phyloP scores from a whole-genome alignment of 2,797 vertebrate species.

The Sebastes paucispinis region DNA sequence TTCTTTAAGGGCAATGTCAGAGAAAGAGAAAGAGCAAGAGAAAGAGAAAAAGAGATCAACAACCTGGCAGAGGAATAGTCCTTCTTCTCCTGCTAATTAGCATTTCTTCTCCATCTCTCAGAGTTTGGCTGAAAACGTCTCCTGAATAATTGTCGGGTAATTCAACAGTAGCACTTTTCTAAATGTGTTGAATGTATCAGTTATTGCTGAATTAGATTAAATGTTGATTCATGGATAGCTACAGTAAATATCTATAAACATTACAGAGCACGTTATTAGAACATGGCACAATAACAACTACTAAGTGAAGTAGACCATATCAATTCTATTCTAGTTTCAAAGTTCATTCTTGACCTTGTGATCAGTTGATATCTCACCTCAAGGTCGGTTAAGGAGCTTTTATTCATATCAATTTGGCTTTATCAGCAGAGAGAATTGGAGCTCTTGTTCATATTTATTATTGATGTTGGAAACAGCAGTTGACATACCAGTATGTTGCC shows the following conservation, averaged over 20 bases:
- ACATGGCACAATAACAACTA: background rate
- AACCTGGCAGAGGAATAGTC: conserved; percentile 34
- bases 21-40: background rate
- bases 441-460: background rate
- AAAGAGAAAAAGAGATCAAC: conserved; percentile 1
- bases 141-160: background rate
- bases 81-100: conserved; percentile 13
- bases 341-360: background rate
- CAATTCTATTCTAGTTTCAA: background rate
- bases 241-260: background rate
- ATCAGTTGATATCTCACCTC: background rate
- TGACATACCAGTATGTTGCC: background rate
- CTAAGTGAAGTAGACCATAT: background rate
- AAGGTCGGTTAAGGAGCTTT: background rate
- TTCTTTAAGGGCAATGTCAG: conserved; percentile 24
- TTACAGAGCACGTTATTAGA: background rate
- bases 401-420: background rate
- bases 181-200: background rate
- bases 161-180: background rate
- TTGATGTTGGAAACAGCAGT: background rate
- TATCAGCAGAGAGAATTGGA: background rate
- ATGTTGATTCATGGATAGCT: background rate
- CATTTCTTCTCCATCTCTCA: conserved; percentile 8
- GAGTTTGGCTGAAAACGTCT: background rate
- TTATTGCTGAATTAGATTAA: background rate